These are phyloP conservation scores for Palaemon carinicauda DNA, from an alignment of 1,140 invertebrate genomes.

Conservation along the genomic window DNA sequence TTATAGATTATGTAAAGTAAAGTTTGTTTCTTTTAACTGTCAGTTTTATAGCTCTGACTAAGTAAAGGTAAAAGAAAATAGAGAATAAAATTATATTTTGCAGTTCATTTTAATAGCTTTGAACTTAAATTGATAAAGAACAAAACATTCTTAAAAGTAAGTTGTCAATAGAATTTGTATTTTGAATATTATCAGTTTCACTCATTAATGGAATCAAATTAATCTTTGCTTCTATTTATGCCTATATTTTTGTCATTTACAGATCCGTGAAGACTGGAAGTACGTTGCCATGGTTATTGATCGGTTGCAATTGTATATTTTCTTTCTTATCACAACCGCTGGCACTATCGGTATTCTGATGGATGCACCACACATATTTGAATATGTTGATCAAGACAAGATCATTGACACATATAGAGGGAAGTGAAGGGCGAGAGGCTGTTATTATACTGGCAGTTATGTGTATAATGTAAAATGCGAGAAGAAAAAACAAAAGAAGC, in stretches of 20 bases:
- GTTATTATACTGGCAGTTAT: constrained; percentile 13
- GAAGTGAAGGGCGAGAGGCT: constrained; percentile 67
- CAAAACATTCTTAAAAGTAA: no score
- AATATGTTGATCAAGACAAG: constrained; percentile 96
- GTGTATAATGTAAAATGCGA: constrained; percentile 53
- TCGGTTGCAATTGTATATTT: constrained; percentile 94
- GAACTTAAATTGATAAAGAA: no score
- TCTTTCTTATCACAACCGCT: constrained; percentile 96
- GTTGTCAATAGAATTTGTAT: not conserved
- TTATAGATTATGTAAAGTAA: no score
- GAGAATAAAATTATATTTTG: no score
- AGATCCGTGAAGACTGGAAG: constrained; percentile 99
- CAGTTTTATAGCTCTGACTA: no score
- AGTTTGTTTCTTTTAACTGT: no score
- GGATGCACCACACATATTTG: constrained; percentile 98
- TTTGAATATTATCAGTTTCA: not conserved
- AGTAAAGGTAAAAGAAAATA: no score
- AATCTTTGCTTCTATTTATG: not conserved
- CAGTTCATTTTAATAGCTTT: no score
- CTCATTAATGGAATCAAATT: not conserved
- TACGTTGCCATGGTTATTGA: constrained; percentile 99
- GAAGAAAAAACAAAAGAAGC: constrained; percentile 15
- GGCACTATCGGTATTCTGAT: constrained; percentile 96
- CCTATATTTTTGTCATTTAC: constrained; percentile 18
- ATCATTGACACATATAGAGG: constrained; percentile 94